A percentile compares a stretch with the other conserved stretches of the same genome.
Conservation (phyloP, 2,888 invertebrate genomes). For the Ornithoptera alexandrae region DNA sequence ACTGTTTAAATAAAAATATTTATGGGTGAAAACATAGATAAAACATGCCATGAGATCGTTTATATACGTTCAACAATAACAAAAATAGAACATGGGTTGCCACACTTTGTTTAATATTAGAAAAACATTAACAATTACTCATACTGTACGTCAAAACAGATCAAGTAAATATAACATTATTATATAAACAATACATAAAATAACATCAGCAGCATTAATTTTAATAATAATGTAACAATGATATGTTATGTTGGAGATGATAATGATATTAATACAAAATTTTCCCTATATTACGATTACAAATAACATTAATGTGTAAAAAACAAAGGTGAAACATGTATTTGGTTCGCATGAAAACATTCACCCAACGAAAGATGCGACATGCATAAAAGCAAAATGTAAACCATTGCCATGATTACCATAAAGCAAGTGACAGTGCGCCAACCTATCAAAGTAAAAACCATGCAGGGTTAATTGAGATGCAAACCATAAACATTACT, state of each 20-base stretch:
- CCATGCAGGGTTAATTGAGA: neutral
- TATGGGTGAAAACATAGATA: no score
- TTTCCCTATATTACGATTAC: neutral
- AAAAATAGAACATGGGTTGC: no score
- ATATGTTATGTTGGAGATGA: neutral
- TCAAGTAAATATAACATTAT: no score
- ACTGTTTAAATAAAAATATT: no score
- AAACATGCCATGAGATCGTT: no score
- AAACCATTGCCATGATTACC: neutral
- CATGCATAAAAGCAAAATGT: neutral
- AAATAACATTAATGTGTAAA: neutral
- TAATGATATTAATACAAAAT: neutral
- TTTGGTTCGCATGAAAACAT: neutral
- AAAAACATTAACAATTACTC: no score
- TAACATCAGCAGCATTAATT: neutral
- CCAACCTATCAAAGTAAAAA: neutral
- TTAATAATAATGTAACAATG: neutral
- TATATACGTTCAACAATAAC: no score
- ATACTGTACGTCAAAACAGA: no score
- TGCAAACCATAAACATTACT: neutral
- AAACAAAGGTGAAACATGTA: neutral
- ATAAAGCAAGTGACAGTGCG: neutral
- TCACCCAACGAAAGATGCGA: neutral
- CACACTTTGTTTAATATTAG: no score
- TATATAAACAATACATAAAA: neutral